Evolutionary conservation across 2,888 invertebrate genomes (phyloP).

Genomic region (Nemotelus nigrinus): DNA sequence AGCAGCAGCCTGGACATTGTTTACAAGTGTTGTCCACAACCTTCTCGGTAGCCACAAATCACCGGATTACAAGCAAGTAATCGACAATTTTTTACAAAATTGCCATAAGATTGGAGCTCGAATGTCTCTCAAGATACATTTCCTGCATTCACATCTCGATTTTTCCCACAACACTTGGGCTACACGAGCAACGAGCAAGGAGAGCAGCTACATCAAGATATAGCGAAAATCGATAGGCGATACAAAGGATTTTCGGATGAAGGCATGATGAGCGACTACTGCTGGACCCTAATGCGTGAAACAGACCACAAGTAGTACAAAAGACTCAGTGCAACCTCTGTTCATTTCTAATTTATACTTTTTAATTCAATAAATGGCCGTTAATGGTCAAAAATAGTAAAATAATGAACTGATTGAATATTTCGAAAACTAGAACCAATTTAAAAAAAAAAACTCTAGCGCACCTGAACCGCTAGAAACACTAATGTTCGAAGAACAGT

Average conservation of each 20-base stretch:
- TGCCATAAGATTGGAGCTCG: background rate
- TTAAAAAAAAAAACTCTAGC: background rate
- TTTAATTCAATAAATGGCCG: conserved; percentile 6
- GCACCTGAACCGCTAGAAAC: no score
- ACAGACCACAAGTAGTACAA: conserved; percentile 5
- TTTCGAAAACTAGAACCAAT: background rate
- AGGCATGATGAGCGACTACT: no score
- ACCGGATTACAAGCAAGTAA: conserved; percentile 17
- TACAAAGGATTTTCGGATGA: background rate
- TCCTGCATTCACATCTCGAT: background rate
- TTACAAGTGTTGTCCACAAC: conserved; percentile 12
- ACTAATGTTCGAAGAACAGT: no score
- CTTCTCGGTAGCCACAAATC: conserved; percentile 16
- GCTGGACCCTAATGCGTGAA: conserved; percentile 17
- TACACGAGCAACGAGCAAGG: background rate
- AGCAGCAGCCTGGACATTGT: conserved; percentile 8
- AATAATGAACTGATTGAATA: background rate
- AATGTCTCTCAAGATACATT: conserved; percentile 5
- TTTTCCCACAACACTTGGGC: background rate
- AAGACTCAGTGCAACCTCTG: conserved; percentile 18
- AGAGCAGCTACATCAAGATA: background rate
- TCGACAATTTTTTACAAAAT: conserved; percentile 9
- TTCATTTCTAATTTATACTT: conserved; percentile 17
- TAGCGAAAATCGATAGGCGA: background rate
- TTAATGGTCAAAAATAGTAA: background rate